Conservation (phyloP, 2,113 vertebrate species). For the Prunella himalayana region DNA sequence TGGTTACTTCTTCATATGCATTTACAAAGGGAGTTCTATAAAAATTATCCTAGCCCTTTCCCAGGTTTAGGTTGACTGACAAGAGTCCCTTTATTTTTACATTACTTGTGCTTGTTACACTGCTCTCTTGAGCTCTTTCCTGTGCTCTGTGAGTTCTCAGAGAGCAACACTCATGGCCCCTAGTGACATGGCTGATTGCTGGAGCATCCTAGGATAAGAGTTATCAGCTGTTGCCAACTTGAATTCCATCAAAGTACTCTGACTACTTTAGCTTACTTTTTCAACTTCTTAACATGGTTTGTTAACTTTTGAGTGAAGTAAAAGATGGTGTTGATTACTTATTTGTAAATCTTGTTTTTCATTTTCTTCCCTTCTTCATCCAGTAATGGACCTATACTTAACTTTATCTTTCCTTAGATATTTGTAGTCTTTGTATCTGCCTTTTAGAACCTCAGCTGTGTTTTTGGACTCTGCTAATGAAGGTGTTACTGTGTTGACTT, state of each 20-base stretch:
- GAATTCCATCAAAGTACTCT: neutral
- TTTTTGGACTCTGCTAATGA: neutral
- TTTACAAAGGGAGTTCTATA: neutral
- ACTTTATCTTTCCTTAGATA: neutral
- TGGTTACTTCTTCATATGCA: neutral
- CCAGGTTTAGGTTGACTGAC: neutral
- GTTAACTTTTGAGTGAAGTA: neutral
- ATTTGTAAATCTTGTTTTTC: neutral
- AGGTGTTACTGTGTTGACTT: neutral
- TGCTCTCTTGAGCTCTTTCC: neutral
- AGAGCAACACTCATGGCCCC: neutral
- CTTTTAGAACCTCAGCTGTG: neutral
- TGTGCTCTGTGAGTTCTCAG: neutral
- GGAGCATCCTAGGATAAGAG: neutral
- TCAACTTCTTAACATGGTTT: neutral
- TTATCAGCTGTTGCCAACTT: neutral
- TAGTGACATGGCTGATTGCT: neutral
- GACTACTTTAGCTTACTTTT: neutral
- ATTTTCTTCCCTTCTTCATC: neutral
- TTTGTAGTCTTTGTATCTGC: neutral
- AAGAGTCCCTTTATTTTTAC: neutral
- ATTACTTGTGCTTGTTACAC: neutral
- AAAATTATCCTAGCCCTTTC: neutral
- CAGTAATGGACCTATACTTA: neutral
- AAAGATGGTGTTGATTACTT: neutral